Evolutionary conservation across 2,888 invertebrate species (phyloP), one percentile per base, ranked within the genome.

Genomic region (Camptogramma bilineatum): DNA sequence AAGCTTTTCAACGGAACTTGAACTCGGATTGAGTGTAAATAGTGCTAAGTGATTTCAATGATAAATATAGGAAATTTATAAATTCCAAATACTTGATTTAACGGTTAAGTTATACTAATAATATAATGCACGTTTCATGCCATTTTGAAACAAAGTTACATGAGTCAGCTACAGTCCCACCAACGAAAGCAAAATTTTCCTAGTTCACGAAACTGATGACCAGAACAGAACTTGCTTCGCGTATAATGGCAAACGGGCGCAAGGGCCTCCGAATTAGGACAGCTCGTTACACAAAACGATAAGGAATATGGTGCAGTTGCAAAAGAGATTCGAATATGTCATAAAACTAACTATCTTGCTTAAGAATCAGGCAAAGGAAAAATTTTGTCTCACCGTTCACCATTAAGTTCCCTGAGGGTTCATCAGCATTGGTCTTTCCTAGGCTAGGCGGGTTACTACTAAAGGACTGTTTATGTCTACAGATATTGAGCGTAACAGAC

Each of bases 281-380:
- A 57, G 13, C 50, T 57, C 57, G 10, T 57, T 50, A 57, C 50
- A 57, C 9, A 24, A 9, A 34, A 34, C 48, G 57, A 57, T 57
- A 57, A 57, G 57, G 24, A 57, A 57, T 57, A 50, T 57, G 39
- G 9, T 57, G 57, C 57, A 57, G 57, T 57, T 50, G 50, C 47
- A 34, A 57, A 57, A 57, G 16, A 50, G 21, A 50, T 4, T 39
- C 16, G 17, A 34, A 8, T 48, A 47, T n/a, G 16, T 2, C 55
- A 56, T 17, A 47, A 56, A 48, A 47, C 13, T 18, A 31, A n/a
- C 18, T 21, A 48, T 13, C 34, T 39, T 13, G 9, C 34, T 31
- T 9, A 8, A 31, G 10, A 31, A 9, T 31, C 9, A 9, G 2
- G 4, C 31, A 31, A 42, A 5, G 42, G n/a, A 42, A 42, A 42